Base-by-base conservation (phyloP, 2,113 vertebrate genomes). In the Choloepus hoffmanni region DNA sequence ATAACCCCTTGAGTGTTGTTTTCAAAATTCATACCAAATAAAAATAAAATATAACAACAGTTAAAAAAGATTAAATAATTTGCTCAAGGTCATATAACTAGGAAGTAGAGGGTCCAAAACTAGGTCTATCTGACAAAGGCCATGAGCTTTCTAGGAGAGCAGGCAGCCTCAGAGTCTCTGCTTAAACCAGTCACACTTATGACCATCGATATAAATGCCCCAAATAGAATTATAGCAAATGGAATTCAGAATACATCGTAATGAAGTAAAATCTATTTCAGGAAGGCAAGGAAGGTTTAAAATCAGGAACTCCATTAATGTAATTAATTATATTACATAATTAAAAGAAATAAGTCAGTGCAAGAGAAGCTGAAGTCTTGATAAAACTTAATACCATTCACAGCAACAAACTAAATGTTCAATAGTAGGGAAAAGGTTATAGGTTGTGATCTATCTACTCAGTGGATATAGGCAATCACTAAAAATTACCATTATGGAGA, bases 1-100 rank as follows among this genome's bases (percentile, higher is more conserved):
- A 50, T 76, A 19, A 19, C 26, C 40, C 26, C 30, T 85, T 62
- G n/a, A 94, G 58, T 76, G 6, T 6, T 90, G 8, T 67, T 86
- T 89, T 87, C 33, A 90, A 95, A 92, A 95, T 63, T 45, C 4
- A 93, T 16, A 60, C 24, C 23, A 95, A 72, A 88, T 88, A 92
- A 92, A 89, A 84, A 70, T 18, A 87, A 70, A 78, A 33, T 70
- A 67, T 36, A 36, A 36, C 83, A 48, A 74, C 1, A 33, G 0
- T 24, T 36, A 60, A 86, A 96, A 89, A 85, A 85, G 28, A 5
- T 24, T 81, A 74, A 78, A 2, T 83, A n/a, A 74, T 73, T 84
- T 79, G 48, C 77, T 93, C 15, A 67, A 58, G 2, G 24, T 79
- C 15, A 62, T 63, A 50, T 50, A 85, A 76, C 16, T 45, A 73